Conservation (phyloP, 1,140 invertebrate species). For the Bombus consobrinus region DNA sequence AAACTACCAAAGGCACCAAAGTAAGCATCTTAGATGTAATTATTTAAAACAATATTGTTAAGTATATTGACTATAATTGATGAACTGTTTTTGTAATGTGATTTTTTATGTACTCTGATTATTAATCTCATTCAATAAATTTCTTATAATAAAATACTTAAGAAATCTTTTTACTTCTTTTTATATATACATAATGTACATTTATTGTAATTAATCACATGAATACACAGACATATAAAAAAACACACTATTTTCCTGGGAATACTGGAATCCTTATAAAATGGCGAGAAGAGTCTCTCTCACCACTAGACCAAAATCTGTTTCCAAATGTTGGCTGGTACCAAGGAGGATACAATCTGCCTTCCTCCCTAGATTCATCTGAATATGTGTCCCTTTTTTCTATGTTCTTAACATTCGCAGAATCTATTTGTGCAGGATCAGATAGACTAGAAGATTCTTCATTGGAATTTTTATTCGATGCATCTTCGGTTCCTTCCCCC, state of each 20-base stretch:
- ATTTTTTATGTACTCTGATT: constrained; percentile 4
- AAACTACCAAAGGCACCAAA: constrained; percentile 37
- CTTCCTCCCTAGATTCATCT: constrained; percentile 16
- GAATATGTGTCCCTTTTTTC: neutral
- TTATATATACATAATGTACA: neutral
- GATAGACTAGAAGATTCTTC: neutral
- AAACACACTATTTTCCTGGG: constrained; percentile 57
- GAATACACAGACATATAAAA: neutral
- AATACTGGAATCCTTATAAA: constrained; percentile 64
- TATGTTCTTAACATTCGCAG: neutral
- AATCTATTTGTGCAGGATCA: neutral
- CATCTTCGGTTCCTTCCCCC: neutral
- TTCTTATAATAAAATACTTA: neutral
- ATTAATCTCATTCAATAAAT: constrained; percentile 7
- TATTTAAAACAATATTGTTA: constrained; percentile 10
- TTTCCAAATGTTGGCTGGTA: constrained; percentile 3
- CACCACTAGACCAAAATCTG: constrained; percentile 17
- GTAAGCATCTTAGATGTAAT: neutral
- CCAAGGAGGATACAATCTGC: constrained; percentile 4
- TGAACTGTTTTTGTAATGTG: neutral
- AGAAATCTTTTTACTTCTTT: too few species aligned
- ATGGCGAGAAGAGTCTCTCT: constrained; percentile 3
- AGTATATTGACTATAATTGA: neutral
- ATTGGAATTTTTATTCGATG: neutral
- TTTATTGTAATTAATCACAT: neutral